These are phyloP conservation scores for Scolopax bukidnonensis DNA, from an alignment of 2,797 vertebrate species.

Conservation along the genomic window DNA sequence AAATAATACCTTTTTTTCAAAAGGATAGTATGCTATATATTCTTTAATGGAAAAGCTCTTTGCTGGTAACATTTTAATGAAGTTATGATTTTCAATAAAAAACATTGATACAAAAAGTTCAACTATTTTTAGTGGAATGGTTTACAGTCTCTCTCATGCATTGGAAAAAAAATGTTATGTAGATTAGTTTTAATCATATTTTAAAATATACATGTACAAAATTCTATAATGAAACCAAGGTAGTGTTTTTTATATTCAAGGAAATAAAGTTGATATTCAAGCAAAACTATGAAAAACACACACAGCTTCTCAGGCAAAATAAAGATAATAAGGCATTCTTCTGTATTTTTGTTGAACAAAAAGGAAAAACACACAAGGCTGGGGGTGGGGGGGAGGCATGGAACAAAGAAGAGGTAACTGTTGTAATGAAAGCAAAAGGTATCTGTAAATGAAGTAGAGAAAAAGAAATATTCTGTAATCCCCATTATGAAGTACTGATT, in stretches of 20 bases:
- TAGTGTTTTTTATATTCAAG: background rate
- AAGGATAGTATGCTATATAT: background rate
- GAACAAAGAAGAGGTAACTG: background rate
- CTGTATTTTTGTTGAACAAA: background rate
- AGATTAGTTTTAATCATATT: background rate
- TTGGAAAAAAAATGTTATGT: background rate
- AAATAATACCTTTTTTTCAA: background rate
- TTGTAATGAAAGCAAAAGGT: background rate
- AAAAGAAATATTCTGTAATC: constrained; percentile 12
- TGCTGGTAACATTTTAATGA: background rate
- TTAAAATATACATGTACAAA: background rate
- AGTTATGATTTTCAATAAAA: background rate
- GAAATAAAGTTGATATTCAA: background rate
- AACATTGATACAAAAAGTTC: background rate
- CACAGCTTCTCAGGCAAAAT: background rate
- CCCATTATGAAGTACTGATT: background rate
- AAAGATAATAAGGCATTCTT: background rate
- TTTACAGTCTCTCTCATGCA: background rate
- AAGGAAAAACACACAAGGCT: background rate
- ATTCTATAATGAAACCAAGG: background rate
- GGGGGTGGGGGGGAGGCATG: background rate
- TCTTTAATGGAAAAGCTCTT: background rate
- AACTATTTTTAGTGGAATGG: background rate
- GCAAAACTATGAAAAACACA: background rate
- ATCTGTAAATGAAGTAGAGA: background rate